phyloP scores from a whole-genome alignment of 2,888 invertebrate species.

The Ophonus ardosiacus region DNA sequence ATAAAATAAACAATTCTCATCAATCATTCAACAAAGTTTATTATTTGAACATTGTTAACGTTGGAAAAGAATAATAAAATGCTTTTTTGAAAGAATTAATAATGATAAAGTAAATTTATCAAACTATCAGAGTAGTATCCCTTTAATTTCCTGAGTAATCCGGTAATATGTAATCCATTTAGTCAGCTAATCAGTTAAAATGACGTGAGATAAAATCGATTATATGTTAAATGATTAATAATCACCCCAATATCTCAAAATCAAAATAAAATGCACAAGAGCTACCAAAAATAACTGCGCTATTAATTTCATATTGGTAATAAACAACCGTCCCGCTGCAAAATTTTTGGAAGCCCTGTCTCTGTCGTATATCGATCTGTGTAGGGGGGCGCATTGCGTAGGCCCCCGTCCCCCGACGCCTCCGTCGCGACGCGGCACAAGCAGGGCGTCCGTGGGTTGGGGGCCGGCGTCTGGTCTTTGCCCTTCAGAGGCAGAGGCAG shows the following conservation, averaged over 20 bases:
- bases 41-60: background rate
- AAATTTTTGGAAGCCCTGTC: constrained; percentile 13
- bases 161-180: constrained; percentile 26
- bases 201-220: constrained; percentile 11
- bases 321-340: background rate
- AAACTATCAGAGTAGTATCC: background rate
- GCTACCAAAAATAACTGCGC: background rate
- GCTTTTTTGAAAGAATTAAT: too few species aligned
- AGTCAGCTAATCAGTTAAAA: constrained; percentile 18
- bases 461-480: constrained; percentile 37
- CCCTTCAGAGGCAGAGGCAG: constrained; percentile 14
- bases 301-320: too few species aligned
- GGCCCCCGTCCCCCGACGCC: constrained; percentile 15
- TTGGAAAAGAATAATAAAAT: background rate
- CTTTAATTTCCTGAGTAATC: constrained; percentile 46
- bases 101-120: too few species aligned
- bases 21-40: too few species aligned
- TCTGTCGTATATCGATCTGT: constrained; percentile 38
- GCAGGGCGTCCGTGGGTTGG: constrained; percentile 3
- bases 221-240: constrained; percentile 35
- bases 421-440: constrained; percentile 2
- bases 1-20: too few species aligned
- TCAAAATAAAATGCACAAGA: background rate
- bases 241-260: constrained; percentile 6
- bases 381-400: constrained; percentile 46